Evolutionary conservation across 2,113 vertebrate genomes (phyloP).

Genomic region (Malaclemys terrapin): DNA sequence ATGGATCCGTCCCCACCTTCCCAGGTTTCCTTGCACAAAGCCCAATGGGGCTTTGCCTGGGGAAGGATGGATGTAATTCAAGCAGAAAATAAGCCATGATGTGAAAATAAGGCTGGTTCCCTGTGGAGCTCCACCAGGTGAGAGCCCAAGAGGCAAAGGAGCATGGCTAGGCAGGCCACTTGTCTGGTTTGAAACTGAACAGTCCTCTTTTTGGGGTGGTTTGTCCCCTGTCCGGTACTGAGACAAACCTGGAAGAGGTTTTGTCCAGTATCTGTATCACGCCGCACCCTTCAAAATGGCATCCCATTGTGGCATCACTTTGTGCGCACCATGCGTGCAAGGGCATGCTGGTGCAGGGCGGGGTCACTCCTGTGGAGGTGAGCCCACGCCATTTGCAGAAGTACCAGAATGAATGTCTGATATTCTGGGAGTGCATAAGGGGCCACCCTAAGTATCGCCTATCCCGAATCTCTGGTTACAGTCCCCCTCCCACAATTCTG

Average conservation of each 20-base stretch:
- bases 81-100: background rate
- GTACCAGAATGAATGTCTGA: background rate
- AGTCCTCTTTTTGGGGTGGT: background rate
- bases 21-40: background rate
- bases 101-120: background rate
- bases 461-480: no score
- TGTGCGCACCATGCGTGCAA: background rate
- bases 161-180: background rate
- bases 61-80: background rate
- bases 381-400: no score
- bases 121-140: background rate
- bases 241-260: no score
- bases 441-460: no score
- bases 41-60: background rate
- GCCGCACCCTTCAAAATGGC: no score
- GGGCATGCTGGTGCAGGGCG: background rate
- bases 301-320: background rate
- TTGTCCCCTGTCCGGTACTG: background rate
- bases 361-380: background rate
- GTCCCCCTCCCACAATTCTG: no score
- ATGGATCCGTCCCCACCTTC: background rate
- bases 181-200: accelerated
- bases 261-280: background rate
- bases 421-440: background rate
- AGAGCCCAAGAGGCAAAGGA: background rate